These are phyloP conservation scores for Sinocyclocheilus grahami DNA, from an alignment of 2,113 vertebrate genomes.

Conservation along the genomic window DNA sequence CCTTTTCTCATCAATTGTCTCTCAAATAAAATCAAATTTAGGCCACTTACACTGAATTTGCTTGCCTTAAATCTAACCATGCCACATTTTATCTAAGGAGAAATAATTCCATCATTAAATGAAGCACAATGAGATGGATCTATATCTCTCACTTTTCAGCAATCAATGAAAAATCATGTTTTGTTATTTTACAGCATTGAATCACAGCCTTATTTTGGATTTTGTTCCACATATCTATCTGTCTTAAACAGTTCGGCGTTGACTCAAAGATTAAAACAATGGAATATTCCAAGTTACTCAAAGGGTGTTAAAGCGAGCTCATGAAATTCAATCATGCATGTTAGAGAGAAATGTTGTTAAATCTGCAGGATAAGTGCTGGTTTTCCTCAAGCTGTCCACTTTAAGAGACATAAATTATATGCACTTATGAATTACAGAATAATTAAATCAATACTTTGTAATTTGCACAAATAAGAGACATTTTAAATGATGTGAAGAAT, in stretches of 20 bases:
- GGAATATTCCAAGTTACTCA: constrained; percentile 40
- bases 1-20: constrained; percentile 18
- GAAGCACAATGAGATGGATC: not conserved
- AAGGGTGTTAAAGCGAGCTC: constrained; percentile 30
- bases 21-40: constrained; percentile 25
- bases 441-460: constrained; percentile 44
- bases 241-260: not conserved
- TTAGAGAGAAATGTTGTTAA: constrained; percentile 42
- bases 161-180: too few relatives aligned
- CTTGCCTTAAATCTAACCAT: constrained; percentile 9
- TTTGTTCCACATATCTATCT: not conserved
- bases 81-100: constrained; percentile 6
- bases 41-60: not conserved
- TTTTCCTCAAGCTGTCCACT: constrained; percentile 27
- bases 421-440: too few relatives aligned
- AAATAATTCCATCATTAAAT: not conserved
- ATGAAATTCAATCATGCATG: constrained; percentile 46
- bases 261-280: constrained; percentile 18
- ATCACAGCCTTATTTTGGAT: not conserved
- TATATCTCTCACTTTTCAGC: not conserved
- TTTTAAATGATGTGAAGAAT: not conserved
- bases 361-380: constrained; percentile 36
- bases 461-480: constrained; percentile 37
- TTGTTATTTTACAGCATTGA: not conserved
- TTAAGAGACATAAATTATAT: constrained; percentile 41